Base-by-base conservation (phyloP, 1,140 invertebrate genomes). In the Eriosoma lanigerum region DNA sequence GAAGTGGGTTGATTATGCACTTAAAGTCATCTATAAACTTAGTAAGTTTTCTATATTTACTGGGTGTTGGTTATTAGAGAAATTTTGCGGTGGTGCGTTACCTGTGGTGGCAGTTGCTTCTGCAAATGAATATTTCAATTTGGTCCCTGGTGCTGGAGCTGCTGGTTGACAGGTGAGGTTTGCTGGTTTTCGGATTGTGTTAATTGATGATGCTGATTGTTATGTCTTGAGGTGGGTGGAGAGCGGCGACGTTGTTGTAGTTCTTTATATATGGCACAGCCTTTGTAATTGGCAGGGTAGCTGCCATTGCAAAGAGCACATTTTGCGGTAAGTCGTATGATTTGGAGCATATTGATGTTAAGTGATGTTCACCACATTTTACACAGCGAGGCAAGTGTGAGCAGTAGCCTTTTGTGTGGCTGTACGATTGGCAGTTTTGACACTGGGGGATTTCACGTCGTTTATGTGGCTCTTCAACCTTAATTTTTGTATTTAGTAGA, bases 271-370 rank as follows among this genome's bases (percentile, higher is more conserved):
- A 32, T 21, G 46, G 12, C n/a, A 46, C 85, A 86, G 1, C 84
- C 84, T 82, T 83, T 84, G 48, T 85, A 86, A 81, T 84, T 86
- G n/a, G 85, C 85, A 50, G 85, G 83, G 56, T 87, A 85, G 15
- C 84, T 81, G 46, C 84, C 82, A 9, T 82, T 52, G 66, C 86
- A 87, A 4, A 83, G 82, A 1, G 81, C 82, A 82, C 85, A 87
- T 82, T 76, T 85, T 50, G 84, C 83, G 62, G 84, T 83, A 17
- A 75, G 81, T 84, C 62, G 82, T 76, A 81, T 13, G 62, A 32
- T 83, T 86, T 85, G 29, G 44, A 84, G 84, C 86, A 88, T 83
- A 84, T 84, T 83, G 84, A 76, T 9, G 83, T 83, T 9, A 32
- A 13, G 70, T 87, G 86, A 15, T 84, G 60, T 52, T 78, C 70